These are phyloP conservation scores for Parochlus steinenii DNA, from an alignment of 2,888 invertebrate genomes.

Conservation along the genomic window DNA sequence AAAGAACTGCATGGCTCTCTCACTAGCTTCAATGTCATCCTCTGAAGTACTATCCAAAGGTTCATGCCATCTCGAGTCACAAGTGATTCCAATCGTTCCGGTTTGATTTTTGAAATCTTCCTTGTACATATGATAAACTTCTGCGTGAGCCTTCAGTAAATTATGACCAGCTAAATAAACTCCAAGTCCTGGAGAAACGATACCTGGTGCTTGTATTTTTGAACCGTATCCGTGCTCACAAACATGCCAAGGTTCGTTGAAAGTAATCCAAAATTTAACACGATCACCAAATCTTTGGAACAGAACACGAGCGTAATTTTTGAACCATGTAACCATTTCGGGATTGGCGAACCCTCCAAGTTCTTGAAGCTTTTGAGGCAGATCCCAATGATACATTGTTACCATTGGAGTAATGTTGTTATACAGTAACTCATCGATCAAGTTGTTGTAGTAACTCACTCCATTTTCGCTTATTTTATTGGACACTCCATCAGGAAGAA, in stretches of 20 bases:
- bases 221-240: constrained; percentile 29
- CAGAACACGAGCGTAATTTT: constrained; percentile 32
- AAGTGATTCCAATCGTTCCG: constrained; percentile 44
- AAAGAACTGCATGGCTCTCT: constrained; percentile 41
- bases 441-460: constrained; percentile 43
- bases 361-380: constrained; percentile 36
- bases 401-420: constrained; percentile 43
- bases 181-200: constrained; percentile 29
- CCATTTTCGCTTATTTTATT: constrained; percentile 40
- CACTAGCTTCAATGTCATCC: constrained; percentile 41
- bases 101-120: too few species aligned
- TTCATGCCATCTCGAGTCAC: constrained; percentile 44
- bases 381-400: constrained; percentile 38
- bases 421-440: constrained; percentile 41
- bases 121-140: constrained; percentile 30
- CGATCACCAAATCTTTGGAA: constrained; percentile 31
- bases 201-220: constrained; percentile 24
- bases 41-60: constrained; percentile 34
- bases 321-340: constrained; percentile 31
- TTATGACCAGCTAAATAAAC: constrained; percentile 38
- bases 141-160: constrained; percentile 38
- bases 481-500: constrained; percentile 39
- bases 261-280: constrained; percentile 38
- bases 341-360: constrained; percentile 36
- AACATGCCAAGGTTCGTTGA: constrained; percentile 37